These are phyloP conservation scores for Arnoldichthys spilopterus DNA, from an alignment of 2,797 vertebrate species.

Conservation along the genomic window DNA sequence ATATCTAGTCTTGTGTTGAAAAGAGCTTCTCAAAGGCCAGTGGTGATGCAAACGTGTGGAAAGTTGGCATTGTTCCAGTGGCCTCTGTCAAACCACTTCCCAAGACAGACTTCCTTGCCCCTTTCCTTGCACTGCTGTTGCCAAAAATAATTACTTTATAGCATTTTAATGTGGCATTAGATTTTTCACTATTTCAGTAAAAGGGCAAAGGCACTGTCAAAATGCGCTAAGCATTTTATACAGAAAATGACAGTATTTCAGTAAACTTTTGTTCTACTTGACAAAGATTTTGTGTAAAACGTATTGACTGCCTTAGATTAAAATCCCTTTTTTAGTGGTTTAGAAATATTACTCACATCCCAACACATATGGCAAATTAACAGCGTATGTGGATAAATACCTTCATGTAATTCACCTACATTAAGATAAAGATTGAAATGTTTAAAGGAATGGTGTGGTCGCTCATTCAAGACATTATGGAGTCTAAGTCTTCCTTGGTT, in stretches of 20 bases:
- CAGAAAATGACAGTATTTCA: background rate
- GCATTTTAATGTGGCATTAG: slow-evolving; percentile 44
- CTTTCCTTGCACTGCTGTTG: slow-evolving; percentile 19
- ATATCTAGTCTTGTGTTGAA: slow-evolving; percentile 16
- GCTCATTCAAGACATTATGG: too few species aligned
- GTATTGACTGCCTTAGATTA: background rate
- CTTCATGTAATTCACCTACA: too few species aligned
- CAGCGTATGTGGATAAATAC: too few species aligned
- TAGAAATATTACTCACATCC: too few species aligned
- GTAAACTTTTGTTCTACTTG: background rate
- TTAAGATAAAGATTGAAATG: too few species aligned
- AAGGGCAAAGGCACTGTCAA: slow-evolving; percentile 14
- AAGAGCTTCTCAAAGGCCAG: slow-evolving; percentile 30
- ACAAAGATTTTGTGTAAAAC: background rate
- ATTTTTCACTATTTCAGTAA: slow-evolving; percentile 38
- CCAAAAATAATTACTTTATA: slow-evolving; percentile 54
- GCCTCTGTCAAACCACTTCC: slow-evolving; percentile 44
- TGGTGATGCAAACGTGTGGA: slow-evolving; percentile 45
- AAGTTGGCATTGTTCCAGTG: slow-evolving; percentile 52
- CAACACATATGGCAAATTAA: too few species aligned
- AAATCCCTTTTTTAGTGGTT: too few species aligned
- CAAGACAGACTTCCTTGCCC: slow-evolving; percentile 35
- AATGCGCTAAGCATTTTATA: background rate
- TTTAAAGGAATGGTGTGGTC: too few species aligned
- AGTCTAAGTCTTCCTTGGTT: too few species aligned